phyloP scores from a whole-genome alignment of 2,797 vertebrate species.

The Anas bahamensis region DNA sequence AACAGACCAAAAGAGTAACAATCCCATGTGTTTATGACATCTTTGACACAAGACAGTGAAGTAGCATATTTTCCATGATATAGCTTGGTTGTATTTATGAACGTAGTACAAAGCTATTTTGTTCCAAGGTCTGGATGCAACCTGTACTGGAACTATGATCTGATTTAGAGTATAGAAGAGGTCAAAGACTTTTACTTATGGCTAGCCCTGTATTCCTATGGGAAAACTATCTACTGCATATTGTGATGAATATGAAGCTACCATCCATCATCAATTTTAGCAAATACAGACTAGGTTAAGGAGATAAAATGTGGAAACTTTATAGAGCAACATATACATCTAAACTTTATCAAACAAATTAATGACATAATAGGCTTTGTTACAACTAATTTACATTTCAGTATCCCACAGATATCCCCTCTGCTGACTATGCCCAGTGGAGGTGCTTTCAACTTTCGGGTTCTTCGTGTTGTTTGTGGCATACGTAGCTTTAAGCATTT shows the following conservation, averaged over 20 bases:
- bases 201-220: neutral
- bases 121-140: neutral
- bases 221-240: neutral
- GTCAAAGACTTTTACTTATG: neutral
- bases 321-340: neutral
- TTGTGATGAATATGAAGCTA: neutral
- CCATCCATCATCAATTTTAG: neutral
- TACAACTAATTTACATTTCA: conserved; percentile 38
- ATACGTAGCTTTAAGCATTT: neutral
- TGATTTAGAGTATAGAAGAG: neutral
- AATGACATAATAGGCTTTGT: neutral
- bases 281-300: neutral
- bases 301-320: neutral
- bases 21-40: neutral
- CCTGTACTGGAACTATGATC: neutral
- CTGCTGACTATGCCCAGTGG: conserved; percentile 42
- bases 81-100: neutral
- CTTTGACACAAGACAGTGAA: neutral
- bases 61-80: neutral
- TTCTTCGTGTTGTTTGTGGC: neutral
- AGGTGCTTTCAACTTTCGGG: conserved; percentile 1
- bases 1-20: neutral
- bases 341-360: neutral
- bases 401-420: neutral
- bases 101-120: neutral